Conservation (phyloP, 2,888 invertebrate genomes). For the Ochropacha duplaris region DNA sequence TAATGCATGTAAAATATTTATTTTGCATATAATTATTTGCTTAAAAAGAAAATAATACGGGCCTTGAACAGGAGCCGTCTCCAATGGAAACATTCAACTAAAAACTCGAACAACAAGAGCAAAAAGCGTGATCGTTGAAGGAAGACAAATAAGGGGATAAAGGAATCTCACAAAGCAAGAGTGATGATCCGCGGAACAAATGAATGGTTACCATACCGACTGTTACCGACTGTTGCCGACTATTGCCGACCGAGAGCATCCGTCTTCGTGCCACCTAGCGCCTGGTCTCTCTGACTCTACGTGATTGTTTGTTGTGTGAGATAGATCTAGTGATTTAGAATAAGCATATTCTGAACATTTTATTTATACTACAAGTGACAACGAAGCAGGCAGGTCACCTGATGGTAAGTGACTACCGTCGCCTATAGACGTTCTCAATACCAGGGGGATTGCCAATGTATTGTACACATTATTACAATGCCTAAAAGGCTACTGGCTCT, state of each 20-base stretch:
- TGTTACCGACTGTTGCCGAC: too few species aligned
- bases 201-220: not conserved
- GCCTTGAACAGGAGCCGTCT: not conserved
- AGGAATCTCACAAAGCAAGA: not conserved
- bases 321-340: not conserved
- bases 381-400: too few species aligned
- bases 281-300: not conserved
- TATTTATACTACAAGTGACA: too few species aligned
- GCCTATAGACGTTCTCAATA: too few species aligned
- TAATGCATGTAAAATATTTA: too few species aligned
- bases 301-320: not conserved
- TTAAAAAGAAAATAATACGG: too few species aligned
- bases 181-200: conserved; percentile 1
- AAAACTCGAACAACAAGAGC: not conserved
- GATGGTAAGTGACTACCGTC: too few species aligned
- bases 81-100: not conserved
- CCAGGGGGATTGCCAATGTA: too few species aligned
- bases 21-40: too few species aligned
- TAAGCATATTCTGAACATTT: not conserved
- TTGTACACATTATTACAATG: too few species aligned
- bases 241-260: not conserved
- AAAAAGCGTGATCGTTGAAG: not conserved
- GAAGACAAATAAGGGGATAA: conserved; percentile 1
- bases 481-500: too few species aligned
- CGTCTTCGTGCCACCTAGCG: not conserved